phyloP scores from a whole-genome alignment of 2,113 vertebrate species.

The Hippoglossus stenolepis region DNA sequence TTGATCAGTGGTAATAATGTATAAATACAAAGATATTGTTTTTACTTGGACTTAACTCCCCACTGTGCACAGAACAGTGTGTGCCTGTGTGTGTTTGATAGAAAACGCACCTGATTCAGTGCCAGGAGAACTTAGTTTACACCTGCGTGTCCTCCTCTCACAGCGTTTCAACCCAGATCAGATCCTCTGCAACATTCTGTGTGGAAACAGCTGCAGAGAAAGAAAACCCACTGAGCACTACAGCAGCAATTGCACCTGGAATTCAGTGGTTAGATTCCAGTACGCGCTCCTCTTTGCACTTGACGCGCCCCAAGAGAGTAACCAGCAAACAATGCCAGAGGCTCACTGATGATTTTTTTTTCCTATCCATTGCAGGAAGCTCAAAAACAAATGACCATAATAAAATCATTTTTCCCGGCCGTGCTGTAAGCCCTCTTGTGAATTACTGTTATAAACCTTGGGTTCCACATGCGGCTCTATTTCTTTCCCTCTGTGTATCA shows the following conservation, averaged over 20 bases:
- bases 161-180: background rate
- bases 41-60: background rate
- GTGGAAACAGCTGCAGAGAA: background rate
- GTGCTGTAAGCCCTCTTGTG: slow-evolving; percentile 1
- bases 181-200: background rate
- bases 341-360: slow-evolving; percentile 11
- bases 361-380: slow-evolving; percentile 20
- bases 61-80: background rate
- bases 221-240: background rate
- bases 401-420: slow-evolving; percentile 18
- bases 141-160: background rate
- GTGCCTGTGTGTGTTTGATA: background rate
- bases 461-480: slow-evolving; percentile 34
- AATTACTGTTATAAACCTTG: slow-evolving; percentile 32
- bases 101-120: too few species aligned
- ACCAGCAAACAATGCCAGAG: slow-evolving; percentile 12
- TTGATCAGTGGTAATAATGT: too few species aligned
- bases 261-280: background rate
- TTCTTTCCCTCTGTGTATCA: slow-evolving; percentile 32
- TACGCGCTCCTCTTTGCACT: slow-evolving; percentile 2
- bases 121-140: too few species aligned
- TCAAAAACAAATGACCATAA: slow-evolving; percentile 47
- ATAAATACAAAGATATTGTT: background rate
- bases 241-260: background rate
- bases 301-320: background rate